Percentiles rank a stretch among this genome's conserved stretches.
phyloP scores from a whole-genome alignment of 2,113 vertebrate species.

The Cottus gobio region DNA sequence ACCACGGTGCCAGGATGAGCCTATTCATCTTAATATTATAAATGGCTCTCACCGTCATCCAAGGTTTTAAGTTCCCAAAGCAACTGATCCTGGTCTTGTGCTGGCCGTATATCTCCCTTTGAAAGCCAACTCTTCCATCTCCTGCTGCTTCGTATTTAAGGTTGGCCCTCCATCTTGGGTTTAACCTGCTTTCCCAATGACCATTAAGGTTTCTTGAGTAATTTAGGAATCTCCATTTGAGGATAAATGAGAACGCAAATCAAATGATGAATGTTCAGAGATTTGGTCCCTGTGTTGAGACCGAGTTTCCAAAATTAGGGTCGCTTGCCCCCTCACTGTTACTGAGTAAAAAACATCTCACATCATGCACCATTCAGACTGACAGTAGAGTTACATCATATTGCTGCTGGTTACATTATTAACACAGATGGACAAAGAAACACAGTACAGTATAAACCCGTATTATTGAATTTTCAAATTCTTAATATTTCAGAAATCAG shows the following conservation, averaged over 20 bases:
- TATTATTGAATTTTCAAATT: neutral
- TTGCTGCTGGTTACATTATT: neutral
- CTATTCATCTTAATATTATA: slow-evolving; percentile 82
- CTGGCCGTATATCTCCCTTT: slow-evolving; percentile 73
- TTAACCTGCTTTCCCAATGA: slow-evolving; percentile 60
- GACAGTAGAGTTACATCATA: neutral
- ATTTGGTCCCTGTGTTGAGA: slow-evolving; percentile 23
- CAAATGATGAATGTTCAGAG: slow-evolving; percentile 55
- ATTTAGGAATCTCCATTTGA: slow-evolving; percentile 60
- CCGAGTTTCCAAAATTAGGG: slow-evolving; percentile 42
- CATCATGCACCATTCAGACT: neutral
- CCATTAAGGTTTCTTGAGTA: slow-evolving; percentile 35
- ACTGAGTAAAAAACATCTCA: slow-evolving; percentile 45
- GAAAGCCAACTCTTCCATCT: slow-evolving; percentile 72
- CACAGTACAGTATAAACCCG: neutral
- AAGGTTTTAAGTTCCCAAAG: slow-evolving; percentile 84
- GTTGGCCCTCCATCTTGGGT: slow-evolving; percentile 73
- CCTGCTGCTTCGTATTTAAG: slow-evolving; percentile 82
- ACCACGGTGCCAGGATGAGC: slow-evolving; percentile 64
- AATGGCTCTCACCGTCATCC: slow-evolving; percentile 81
- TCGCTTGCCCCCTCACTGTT: slow-evolving; percentile 26
- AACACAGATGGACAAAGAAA: neutral
- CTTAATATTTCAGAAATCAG: neutral
- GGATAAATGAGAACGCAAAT: slow-evolving; percentile 60
- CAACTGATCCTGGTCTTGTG: slow-evolving; percentile 76